phyloP scores from a whole-genome alignment of 1,140 invertebrate genomes.

The Euwallacea similis region DNA sequence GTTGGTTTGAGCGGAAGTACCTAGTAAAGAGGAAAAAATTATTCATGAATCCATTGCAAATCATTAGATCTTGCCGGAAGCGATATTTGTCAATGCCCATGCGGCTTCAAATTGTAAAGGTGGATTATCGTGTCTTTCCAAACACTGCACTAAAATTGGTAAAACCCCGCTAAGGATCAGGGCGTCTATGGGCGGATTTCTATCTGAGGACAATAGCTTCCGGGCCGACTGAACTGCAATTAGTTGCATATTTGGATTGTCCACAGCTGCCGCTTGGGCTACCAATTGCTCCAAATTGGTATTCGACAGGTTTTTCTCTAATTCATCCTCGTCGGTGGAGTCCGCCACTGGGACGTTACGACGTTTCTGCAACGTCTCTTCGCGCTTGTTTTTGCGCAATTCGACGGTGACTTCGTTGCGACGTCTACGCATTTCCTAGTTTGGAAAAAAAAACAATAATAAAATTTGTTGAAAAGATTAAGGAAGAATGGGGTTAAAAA shows the following conservation, averaged over 20 bases:
- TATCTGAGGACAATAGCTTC: slow-evolving; percentile 94
- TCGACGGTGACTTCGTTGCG: slow-evolving; percentile 95
- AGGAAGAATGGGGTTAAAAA: too few species aligned
- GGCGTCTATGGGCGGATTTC: slow-evolving; percentile 98
- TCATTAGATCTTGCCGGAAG: slow-evolving; percentile 60
- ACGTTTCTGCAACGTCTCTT: slow-evolving; percentile 93
- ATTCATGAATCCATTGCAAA: not conserved
- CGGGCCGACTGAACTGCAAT: slow-evolving; percentile 84
- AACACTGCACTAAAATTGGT: slow-evolving; percentile 89
- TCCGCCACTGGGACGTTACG: slow-evolving; percentile 88
- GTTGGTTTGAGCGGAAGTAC: slow-evolving; percentile 94
- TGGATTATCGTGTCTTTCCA: slow-evolving; percentile 84
- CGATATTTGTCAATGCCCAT: slow-evolving; percentile 99
- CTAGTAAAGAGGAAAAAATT: slow-evolving; percentile 49
- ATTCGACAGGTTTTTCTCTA: slow-evolving; percentile 66
- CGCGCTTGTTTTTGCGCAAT: slow-evolving; percentile 94
- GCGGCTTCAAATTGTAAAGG: slow-evolving; percentile 97
- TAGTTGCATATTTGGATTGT: slow-evolving; percentile 73
- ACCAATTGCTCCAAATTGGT: slow-evolving; percentile 73
- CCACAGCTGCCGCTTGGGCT: slow-evolving; percentile 68
- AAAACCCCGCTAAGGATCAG: slow-evolving; percentile 92
- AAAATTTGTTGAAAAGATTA: too few species aligned
- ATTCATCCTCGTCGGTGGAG: slow-evolving; percentile 80
- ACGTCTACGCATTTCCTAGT: slow-evolving; percentile 90
- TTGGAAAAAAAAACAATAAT: not conserved